Evolutionary conservation across 2,797 vertebrate species (phyloP).

Genomic region (Scolopax bukidnonensis): DNA sequence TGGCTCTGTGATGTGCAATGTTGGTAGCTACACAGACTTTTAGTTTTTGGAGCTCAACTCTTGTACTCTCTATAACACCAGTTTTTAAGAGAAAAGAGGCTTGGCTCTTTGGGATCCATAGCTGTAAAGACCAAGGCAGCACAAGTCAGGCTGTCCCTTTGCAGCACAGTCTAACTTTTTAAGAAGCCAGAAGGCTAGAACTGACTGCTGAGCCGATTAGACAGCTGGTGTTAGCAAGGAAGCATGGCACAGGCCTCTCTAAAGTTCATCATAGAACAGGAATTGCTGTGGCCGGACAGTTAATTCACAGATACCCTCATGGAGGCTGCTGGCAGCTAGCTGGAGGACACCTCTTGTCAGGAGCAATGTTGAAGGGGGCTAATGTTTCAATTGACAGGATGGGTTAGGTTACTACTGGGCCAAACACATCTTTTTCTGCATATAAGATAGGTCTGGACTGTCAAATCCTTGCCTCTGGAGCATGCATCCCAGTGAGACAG

Average conservation of each 20-base stretch:
- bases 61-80: not conserved
- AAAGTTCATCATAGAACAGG: constrained; percentile 21
- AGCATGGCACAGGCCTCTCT: constrained; percentile 8
- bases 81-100: not conserved
- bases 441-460: constrained; percentile 25
- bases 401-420: constrained; percentile 6
- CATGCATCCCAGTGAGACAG: not conserved
- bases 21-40: not conserved
- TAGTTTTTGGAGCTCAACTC: not conserved
- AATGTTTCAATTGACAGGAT: constrained; percentile 1
- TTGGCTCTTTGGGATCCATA: not conserved
- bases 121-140: not conserved
- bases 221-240: constrained; percentile 7
- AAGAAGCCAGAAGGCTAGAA: not conserved
- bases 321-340: constrained; percentile 15
- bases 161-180: not conserved
- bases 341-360: constrained; percentile 37
- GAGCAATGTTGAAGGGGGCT: not conserved
- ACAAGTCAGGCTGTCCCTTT: not conserved
- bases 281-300: constrained; percentile 5
- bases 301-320: not conserved
- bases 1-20: not conserved
- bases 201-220: not conserved
- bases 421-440: not conserved
- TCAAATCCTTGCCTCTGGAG: constrained; percentile 31